These are phyloP conservation scores for Lithobius niger DNA, from an alignment of 1,140 invertebrate species.

Conservation along the genomic window DNA sequence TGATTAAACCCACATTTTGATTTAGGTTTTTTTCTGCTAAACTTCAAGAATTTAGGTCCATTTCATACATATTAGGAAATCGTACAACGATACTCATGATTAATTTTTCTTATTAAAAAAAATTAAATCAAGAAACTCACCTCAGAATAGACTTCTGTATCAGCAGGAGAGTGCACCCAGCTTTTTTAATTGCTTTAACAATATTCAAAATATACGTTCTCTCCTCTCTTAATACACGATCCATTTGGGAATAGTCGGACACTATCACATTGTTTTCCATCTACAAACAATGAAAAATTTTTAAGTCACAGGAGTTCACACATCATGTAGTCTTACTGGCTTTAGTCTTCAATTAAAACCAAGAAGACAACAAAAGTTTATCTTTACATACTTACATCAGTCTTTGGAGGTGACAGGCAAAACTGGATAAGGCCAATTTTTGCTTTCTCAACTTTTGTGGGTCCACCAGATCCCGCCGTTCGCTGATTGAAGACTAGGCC, in stretches of 20 bases:
- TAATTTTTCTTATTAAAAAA: constrained; percentile 1
- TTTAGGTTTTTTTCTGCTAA: too few species aligned
- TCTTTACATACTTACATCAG: constrained; percentile 57
- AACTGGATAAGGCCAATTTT: constrained; percentile 99
- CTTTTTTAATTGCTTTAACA: constrained; percentile 97
- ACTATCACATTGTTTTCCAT: constrained; percentile 99
- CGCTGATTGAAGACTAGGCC: constrained; percentile 89
- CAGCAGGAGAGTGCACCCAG: constrained; percentile 93
- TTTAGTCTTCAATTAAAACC: too few species aligned
- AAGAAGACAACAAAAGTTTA: constrained; percentile 5
- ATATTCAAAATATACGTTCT: constrained; percentile 96
- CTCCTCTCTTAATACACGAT: constrained; percentile 95
- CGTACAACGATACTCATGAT: not conserved
- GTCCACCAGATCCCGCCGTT: constrained; percentile 76
- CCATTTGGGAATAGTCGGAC: constrained; percentile 98
- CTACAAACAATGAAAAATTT: constrained; percentile 41
- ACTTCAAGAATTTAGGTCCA: too few species aligned
- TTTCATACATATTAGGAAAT: too few species aligned
- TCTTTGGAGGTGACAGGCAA: constrained; percentile 98
- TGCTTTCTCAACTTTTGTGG: constrained; percentile 88
- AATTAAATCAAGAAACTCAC: constrained; percentile 36
- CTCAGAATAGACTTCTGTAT: constrained; percentile 98
- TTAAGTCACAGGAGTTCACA: too few species aligned
- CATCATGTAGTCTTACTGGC: too few species aligned
- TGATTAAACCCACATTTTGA: too few species aligned